Base-by-base conservation (phyloP, 2,113 vertebrate species). In the Alligator sinensis region DNA sequence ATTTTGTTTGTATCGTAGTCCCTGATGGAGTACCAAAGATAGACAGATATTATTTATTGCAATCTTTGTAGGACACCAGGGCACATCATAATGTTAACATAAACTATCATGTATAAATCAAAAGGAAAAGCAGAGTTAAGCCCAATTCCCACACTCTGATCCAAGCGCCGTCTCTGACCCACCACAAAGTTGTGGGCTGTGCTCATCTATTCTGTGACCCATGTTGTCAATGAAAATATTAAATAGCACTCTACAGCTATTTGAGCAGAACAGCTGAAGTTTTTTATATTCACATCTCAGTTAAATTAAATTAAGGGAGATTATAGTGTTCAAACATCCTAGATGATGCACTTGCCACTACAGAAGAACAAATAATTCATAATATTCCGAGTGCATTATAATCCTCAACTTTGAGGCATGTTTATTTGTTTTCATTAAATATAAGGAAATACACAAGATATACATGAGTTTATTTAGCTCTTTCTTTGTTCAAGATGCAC, bases 1-100 rank as follows among this genome's bases (percentile, higher is more conserved):
- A 99, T 99, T 97, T 98, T 98, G 94, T 95, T 98, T 91, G 98
- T 97, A n/a, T 99, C 98, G 72, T 92, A 96, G 74, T 99, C 98
- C 96, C 99, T 99, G 98, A 74, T 76, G 83, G 86, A 94, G 86
- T 66, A 95, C 95, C 27, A 96, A 89, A 84, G 59, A 94, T 60
- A 92, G n/a, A 96, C 9, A 30, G 34, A 77, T 59, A 75, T 77
- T 78, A 80, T 58, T 85, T 66, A 64, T 70, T 38, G 75, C 27
- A 28, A 78, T 47, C 22, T 87, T 81, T 54, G 60, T 77, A 79
- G 58, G 78, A 78, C n/a, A 89, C 59, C 4, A 12, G 77, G 1
- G 28, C 0, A 72, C 60, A 82, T 84, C 16, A 30, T 86, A 86
- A 87, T 81, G 25, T 68, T 78, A 93, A 84, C 28, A 28, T 4